Conservation (phyloP, 2,888 invertebrate species). For the Rosalia funebris region DNA sequence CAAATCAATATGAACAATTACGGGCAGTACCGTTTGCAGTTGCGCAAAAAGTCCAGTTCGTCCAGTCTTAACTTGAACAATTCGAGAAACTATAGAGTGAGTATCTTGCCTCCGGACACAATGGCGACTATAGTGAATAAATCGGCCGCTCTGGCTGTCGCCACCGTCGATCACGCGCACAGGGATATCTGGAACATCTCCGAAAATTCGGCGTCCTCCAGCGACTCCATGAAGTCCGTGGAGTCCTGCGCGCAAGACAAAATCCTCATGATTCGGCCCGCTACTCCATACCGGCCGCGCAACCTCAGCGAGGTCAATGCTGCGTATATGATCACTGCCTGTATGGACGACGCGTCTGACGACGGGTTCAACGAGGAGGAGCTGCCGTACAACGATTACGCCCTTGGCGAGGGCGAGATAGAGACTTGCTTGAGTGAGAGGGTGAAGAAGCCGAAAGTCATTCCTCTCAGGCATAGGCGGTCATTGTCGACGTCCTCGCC, state of each 20-base stretch:
- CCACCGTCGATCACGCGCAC: slow-evolving; percentile 55
- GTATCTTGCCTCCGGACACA: slow-evolving; percentile 25
- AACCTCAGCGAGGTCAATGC: slow-evolving; percentile 41
- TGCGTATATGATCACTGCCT: slow-evolving; percentile 43
- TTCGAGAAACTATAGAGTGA: slow-evolving; percentile 8
- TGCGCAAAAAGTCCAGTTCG: slow-evolving; percentile 28
- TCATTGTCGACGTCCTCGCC: slow-evolving; percentile 56
- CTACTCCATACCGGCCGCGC: slow-evolving; percentile 45
- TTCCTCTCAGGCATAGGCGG: slow-evolving; percentile 4
- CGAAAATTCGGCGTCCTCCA: slow-evolving; percentile 62
- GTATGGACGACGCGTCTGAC: slow-evolving; percentile 53
- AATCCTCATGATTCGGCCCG: slow-evolving; percentile 45
- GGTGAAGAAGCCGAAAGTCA: background rate
- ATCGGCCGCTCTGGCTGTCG: slow-evolving; percentile 62
- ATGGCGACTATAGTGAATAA: slow-evolving; percentile 53
- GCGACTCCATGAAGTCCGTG: slow-evolving; percentile 46
- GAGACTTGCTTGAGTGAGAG: slow-evolving; percentile 24
- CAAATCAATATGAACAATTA: slow-evolving; percentile 19
- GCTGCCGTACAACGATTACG: slow-evolving; percentile 42
- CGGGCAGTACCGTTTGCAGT: slow-evolving; percentile 17
- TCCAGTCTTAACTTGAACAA: slow-evolving; percentile 14
- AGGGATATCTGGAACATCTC: slow-evolving; percentile 67
- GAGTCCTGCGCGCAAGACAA: slow-evolving; percentile 39
- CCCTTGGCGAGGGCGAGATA: slow-evolving; percentile 33
- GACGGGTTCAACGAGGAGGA: slow-evolving; percentile 56